Conservation (phyloP, 2,888 invertebrate species). For the Acheta domesticus region DNA sequence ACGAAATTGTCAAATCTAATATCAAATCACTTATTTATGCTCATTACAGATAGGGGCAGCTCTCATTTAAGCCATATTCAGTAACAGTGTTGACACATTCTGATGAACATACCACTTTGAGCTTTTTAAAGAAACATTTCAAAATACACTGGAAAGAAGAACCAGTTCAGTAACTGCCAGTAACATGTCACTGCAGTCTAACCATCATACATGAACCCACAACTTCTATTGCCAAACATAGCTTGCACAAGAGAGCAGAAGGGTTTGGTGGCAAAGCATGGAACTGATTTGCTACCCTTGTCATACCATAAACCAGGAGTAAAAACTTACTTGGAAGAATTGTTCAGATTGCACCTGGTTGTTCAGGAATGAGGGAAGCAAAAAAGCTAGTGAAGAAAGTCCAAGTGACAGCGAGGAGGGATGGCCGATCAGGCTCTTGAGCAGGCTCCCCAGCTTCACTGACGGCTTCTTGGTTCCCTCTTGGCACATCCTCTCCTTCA, state of each 20-base stretch:
- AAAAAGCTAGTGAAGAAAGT: slow-evolving; percentile 92
- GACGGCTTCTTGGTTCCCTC: slow-evolving; percentile 22
- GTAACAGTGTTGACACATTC: too few relatives aligned
- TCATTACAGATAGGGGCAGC: neutral
- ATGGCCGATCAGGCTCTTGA: slow-evolving; percentile 51
- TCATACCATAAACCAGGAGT: neutral
- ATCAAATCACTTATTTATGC: neutral
- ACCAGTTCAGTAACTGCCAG: too few relatives aligned
- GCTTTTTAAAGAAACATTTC: neutral
- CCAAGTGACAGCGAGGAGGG: slow-evolving; percentile 74
- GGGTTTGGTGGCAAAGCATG: too few relatives aligned
- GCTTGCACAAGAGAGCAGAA: neutral
- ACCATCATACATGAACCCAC: neutral
- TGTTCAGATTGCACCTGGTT: slow-evolving; percentile 60
- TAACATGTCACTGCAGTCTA: too few relatives aligned
- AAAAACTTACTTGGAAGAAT: neutral
- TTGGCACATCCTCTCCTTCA: slow-evolving; percentile 36
- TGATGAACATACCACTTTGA: too few relatives aligned
- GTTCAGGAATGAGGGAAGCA: slow-evolving; percentile 89
- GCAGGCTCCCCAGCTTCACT: slow-evolving; percentile 33
- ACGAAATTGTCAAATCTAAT: neutral
- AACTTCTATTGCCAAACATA: neutral
- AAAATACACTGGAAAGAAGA: neutral
- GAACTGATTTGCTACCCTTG: neutral
- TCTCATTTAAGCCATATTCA: too few relatives aligned